Conservation (phyloP, 2,797 vertebrate species). For the Pelodytes ibericus region DNA sequence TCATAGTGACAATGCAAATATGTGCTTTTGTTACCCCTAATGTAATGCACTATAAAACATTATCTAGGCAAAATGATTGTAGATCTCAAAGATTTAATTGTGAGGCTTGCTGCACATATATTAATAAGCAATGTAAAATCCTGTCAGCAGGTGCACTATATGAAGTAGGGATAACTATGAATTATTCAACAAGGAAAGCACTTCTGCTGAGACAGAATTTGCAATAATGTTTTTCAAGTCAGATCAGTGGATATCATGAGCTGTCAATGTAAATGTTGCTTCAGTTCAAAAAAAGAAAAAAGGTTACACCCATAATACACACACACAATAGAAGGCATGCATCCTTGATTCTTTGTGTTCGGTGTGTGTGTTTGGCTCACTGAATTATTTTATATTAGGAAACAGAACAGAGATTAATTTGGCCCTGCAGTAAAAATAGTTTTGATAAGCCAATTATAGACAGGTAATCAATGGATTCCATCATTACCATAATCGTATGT, state of each 20-base stretch:
- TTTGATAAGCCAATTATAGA: background rate
- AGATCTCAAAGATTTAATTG: conserved; percentile 62
- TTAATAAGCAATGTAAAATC: conserved; percentile 60
- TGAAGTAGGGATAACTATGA: conserved; percentile 64
- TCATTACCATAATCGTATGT: background rate
- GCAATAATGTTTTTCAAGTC: conserved; percentile 67
- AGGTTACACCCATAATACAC: conserved; percentile 64
- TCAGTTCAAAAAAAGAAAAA: conserved; percentile 60
- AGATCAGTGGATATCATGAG: conserved; percentile 65
- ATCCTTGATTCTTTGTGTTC: conserved; percentile 56
- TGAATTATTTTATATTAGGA: too few relatives aligned
- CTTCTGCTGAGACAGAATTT: conserved; percentile 66
- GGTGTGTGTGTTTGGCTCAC: conserved; percentile 11
- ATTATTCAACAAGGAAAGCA: conserved; percentile 67
- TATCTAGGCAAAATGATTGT: conserved; percentile 61
- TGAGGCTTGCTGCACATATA: conserved; percentile 58
- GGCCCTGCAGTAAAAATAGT: background rate
- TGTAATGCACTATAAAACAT: conserved; percentile 55
- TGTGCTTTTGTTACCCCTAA: conserved; percentile 59
- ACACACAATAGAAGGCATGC: conserved; percentile 56
- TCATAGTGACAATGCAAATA: conserved; percentile 58
- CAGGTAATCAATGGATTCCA: conserved; percentile 35
- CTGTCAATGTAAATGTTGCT: conserved; percentile 69
- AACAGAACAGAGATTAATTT: too few relatives aligned
- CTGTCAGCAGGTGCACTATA: conserved; percentile 65